These are phyloP conservation scores for Myotis yumanensis DNA, from an alignment of 2,113 vertebrate species.

Conservation along the genomic window DNA sequence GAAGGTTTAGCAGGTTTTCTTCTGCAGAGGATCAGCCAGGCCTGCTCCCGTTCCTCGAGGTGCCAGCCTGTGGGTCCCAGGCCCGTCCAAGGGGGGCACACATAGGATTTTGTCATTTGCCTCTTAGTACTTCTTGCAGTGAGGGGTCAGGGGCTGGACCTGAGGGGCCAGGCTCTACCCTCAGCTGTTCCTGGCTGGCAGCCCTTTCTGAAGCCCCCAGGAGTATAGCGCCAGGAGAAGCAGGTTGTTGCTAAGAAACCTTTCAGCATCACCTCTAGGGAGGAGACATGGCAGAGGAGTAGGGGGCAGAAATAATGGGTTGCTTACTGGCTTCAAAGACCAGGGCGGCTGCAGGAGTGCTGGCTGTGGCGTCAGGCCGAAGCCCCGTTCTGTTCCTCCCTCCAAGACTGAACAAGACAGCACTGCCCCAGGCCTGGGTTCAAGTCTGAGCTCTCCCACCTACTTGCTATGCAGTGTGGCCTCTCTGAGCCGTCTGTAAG, in stretches of 20 bases:
- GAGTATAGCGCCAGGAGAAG: background rate
- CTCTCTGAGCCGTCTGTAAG: background rate
- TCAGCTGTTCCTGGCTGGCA: background rate
- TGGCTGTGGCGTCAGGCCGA: background rate
- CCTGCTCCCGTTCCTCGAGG: background rate
- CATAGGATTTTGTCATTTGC: background rate
- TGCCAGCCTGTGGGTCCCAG: background rate
- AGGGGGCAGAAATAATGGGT: background rate
- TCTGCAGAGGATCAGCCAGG: background rate
- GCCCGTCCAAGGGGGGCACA: background rate
- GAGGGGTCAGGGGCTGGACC: background rate
- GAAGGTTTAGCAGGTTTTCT: background rate
- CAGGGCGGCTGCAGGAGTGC: background rate
- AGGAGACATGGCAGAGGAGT: background rate
- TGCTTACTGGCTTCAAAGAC: background rate
- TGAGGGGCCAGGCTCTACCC: background rate
- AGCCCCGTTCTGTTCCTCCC: background rate
- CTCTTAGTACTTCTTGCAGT: background rate
- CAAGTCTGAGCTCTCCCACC: background rate
- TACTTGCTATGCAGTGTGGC: background rate
- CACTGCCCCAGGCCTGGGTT: background rate
- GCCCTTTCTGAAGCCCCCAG: background rate
- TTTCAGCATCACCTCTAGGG: background rate
- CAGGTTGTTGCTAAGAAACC: conserved; percentile 63
- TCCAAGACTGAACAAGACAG: background rate